phyloP scores from a whole-genome alignment of 2,888 invertebrate species.

The Heliconius cydno region DNA sequence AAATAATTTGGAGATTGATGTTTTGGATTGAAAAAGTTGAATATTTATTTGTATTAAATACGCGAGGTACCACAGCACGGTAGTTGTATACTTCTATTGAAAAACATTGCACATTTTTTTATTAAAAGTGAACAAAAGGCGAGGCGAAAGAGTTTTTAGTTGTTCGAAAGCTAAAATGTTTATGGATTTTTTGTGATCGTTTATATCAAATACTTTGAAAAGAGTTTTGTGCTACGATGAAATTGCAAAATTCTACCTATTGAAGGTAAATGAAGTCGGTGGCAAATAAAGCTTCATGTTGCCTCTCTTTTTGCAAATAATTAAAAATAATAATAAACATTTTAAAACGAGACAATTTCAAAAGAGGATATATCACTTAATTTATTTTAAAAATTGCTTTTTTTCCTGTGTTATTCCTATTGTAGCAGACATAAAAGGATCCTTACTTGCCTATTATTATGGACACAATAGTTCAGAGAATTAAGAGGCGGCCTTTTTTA shows the following conservation, averaged over 20 bases:
- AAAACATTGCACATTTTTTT: conserved; percentile 39
- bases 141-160: conserved; percentile 38
- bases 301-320: conserved; percentile 11
- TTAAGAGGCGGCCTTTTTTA: conserved; percentile 26
- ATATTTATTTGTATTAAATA: conserved; percentile 12
- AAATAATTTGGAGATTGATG: conserved; percentile 51
- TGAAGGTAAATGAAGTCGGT: conserved; percentile 23
- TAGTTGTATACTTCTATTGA: conserved; percentile 28
- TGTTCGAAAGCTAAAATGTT: conserved; percentile 37
- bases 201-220: conserved; percentile 35
- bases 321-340: conserved; percentile 7
- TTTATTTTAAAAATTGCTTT: conserved; percentile 25
- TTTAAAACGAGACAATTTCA: conserved; percentile 6
- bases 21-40: conserved; percentile 27
- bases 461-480: conserved; percentile 33
- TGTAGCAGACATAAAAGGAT: conserved; percentile 31
- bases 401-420: conserved; percentile 18
- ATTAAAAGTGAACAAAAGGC: conserved; percentile 44
- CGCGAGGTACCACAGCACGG: not conserved
- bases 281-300: conserved; percentile 17
- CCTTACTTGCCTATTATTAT: conserved; percentile 34
- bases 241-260: conserved; percentile 31
- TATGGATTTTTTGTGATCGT: conserved; percentile 37
- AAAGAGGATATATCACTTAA: conserved; percentile 19
- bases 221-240: conserved; percentile 33